phyloP scores from a whole-genome alignment of 1,140 invertebrate species.

The Solenopsis invicta region DNA sequence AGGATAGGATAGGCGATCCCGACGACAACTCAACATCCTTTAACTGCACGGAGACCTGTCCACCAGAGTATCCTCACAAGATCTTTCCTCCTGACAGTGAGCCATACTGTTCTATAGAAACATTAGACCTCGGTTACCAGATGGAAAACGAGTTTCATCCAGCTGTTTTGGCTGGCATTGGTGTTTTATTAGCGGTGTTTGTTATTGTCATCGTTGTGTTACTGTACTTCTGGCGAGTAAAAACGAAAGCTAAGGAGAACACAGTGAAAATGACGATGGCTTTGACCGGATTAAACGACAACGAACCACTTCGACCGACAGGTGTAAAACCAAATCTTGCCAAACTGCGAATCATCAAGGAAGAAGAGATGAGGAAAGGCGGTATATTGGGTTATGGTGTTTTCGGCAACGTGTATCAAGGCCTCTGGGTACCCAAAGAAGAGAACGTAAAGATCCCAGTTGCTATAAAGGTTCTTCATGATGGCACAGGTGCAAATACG shows the following conservation, averaged over 20 bases:
- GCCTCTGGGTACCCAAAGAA: slow-evolving; percentile 98
- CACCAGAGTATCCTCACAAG: slow-evolving; percentile 92
- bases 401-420: slow-evolving; percentile 99
- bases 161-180: slow-evolving; percentile 90
- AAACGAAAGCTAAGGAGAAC: slow-evolving; percentile 94
- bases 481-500: slow-evolving; percentile 95
- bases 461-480: slow-evolving; percentile 98
- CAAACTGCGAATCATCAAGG: slow-evolving; percentile 97
- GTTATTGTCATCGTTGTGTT: slow-evolving; percentile 90
- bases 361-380: slow-evolving; percentile 96
- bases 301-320: slow-evolving; percentile 94
- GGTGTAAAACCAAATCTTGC: slow-evolving; percentile 97
- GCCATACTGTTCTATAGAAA: slow-evolving; percentile 93
- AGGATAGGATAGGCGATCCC: slow-evolving; percentile 87
- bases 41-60: slow-evolving; percentile 95
- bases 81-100: slow-evolving; percentile 92
- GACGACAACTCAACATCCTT: slow-evolving; percentile 90
- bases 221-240: slow-evolving; percentile 90
- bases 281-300: slow-evolving; percentile 94
- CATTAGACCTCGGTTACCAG: slow-evolving; percentile 85
- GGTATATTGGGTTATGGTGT: slow-evolving; percentile 98
- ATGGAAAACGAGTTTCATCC: slow-evolving; percentile 89
- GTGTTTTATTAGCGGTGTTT: slow-evolving; percentile 89
- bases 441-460: slow-evolving; percentile 99
- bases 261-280: slow-evolving; percentile 97